Evolutionary conservation across 2,113 vertebrate species (phyloP).

Genomic region (Hyla sarda): DNA sequence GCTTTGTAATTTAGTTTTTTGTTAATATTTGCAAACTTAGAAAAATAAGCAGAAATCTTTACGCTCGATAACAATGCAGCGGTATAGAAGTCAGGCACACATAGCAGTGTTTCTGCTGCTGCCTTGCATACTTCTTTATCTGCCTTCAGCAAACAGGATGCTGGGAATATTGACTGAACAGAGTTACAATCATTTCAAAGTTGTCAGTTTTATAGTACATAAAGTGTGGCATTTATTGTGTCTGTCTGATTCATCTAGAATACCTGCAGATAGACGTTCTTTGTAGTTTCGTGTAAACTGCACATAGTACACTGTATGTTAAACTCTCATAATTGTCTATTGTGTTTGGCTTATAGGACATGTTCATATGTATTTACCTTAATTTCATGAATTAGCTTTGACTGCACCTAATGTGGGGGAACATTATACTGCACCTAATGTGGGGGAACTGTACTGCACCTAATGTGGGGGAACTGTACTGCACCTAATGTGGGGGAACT

Average conservation of each 20-base stretch:
- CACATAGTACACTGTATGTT: background rate
- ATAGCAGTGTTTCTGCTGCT: background rate
- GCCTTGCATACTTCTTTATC: conserved; percentile 8
- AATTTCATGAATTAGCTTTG: too few relatives aligned
- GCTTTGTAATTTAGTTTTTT: background rate
- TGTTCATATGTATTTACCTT: background rate
- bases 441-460: too few relatives aligned
- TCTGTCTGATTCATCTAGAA: background rate
- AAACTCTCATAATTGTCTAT: background rate
- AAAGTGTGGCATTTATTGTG: background rate
- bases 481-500: too few relatives aligned
- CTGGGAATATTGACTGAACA: background rate
- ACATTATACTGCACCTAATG: too few relatives aligned
- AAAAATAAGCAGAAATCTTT: background rate
- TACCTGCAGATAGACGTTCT: background rate
- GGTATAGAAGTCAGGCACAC: background rate
- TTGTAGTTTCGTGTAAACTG: background rate
- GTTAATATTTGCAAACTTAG: background rate
- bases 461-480: too few relatives aligned
- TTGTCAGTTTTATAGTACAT: background rate
- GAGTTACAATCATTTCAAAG: background rate
- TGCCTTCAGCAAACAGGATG: background rate
- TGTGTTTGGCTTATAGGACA: background rate
- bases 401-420: too few relatives aligned
- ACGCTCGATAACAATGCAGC: background rate